phyloP scores from a whole-genome alignment of 2,113 vertebrate species.

The Chamaetylas fuelleborni region DNA sequence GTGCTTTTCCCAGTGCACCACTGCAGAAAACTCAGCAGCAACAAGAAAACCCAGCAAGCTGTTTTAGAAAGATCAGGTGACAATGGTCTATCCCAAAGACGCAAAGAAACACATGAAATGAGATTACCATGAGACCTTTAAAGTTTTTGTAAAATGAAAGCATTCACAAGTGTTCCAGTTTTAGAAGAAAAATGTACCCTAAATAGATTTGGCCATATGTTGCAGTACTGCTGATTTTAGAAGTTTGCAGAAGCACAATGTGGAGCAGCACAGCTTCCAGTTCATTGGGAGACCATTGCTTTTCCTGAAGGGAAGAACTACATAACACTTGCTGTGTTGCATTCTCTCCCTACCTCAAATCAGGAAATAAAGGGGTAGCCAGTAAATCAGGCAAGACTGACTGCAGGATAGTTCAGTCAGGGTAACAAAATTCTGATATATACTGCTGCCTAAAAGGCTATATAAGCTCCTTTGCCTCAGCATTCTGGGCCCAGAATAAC shows the following conservation, averaged over 20 bases:
- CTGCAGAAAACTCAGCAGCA: not conserved
- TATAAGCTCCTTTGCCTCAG: not conserved
- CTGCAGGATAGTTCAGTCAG: not conserved
- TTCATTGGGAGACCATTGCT: not conserved
- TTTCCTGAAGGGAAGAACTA: not conserved
- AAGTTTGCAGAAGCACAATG: not conserved
- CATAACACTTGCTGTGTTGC: not conserved
- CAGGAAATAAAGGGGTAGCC: not conserved
- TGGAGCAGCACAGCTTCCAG: not conserved
- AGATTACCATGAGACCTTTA: not conserved
- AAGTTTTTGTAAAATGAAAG: not conserved
- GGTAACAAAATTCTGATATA: not conserved
- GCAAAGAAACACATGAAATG: not conserved
- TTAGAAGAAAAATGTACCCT: not conserved
- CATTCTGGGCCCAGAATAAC: not conserved
- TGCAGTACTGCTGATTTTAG: not conserved
- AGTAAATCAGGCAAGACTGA: not conserved
- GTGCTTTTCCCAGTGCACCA: not conserved
- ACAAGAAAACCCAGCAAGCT: not conserved
- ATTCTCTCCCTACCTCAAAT: not conserved
- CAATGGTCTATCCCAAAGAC: not conserved
- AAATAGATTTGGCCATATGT: not conserved
- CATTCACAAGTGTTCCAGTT: not conserved
- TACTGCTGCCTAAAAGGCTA: not conserved
- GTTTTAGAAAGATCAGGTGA: not conserved